A percentile compares a stretch with the other conserved stretches of the same genome.
Evolutionary conservation across 2,888 invertebrate genomes (phyloP).

Genomic region (Cremastobaeus sp.): DNA sequence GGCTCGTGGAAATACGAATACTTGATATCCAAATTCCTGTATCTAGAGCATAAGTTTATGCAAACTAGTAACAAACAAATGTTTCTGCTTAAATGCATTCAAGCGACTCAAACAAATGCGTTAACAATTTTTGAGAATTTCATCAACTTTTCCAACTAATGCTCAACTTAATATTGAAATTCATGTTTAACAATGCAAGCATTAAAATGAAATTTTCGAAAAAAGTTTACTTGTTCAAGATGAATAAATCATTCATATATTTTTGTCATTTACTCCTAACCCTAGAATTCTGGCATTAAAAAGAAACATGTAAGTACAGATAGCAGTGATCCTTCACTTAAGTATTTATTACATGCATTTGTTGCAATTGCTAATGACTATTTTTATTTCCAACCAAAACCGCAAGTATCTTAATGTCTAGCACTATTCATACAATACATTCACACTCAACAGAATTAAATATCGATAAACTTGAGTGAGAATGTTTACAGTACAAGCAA

Average conservation of each 20-base stretch:
- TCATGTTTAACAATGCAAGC: not conserved
- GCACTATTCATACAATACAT: slow-evolving; percentile 30
- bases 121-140: slow-evolving; percentile 22
- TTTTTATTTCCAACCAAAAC: slow-evolving; percentile 7
- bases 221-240: slow-evolving; percentile 26
- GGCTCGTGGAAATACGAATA: no score
- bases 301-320: slow-evolving; percentile 55
- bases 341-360: slow-evolving; percentile 35
- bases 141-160: not conserved
- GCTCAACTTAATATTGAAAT: not conserved
- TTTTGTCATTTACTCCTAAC: slow-evolving; percentile 54
- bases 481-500: no score
- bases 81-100: no score
- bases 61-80: no score
- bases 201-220: slow-evolving; percentile 45
- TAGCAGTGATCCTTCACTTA: slow-evolving; percentile 19
- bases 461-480: no score
- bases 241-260: slow-evolving; percentile 47
- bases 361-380: slow-evolving; percentile 27
- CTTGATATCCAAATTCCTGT: no score
- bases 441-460: slow-evolving; percentile 15
- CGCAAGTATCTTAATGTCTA: slow-evolving; percentile 25
- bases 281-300: slow-evolving; percentile 51
- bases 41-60: no score
- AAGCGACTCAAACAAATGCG: no score